Evolutionary conservation across 2,888 invertebrate genomes (phyloP).

Genomic region (Quadroppia sp.): DNA sequence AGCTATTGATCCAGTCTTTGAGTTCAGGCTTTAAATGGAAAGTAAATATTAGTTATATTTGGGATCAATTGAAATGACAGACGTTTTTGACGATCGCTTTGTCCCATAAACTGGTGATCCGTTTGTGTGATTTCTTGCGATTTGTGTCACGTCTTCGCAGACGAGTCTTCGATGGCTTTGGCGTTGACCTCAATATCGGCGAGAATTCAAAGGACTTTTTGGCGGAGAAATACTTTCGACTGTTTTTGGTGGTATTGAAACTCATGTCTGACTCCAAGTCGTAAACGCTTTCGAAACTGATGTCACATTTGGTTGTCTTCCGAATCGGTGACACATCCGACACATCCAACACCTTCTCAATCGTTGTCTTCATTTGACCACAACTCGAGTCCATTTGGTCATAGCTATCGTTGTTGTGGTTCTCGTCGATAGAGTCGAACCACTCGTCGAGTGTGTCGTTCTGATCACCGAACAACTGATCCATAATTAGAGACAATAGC

Average conservation of each 20-base stretch:
- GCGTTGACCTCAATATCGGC: neutral
- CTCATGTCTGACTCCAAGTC: neutral
- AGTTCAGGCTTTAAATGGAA: constrained; percentile 10
- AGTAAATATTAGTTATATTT: neutral
- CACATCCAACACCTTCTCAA: neutral
- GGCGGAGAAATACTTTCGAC: neutral
- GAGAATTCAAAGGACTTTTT: neutral
- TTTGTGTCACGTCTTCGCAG: neutral
- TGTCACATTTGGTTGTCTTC: neutral
- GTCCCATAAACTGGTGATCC: neutral
- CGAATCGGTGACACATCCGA: too few species aligned
- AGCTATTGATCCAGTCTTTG: constrained; percentile 13
- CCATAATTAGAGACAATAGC: neutral
- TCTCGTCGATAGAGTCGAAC: constrained; percentile 1
- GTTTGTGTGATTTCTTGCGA: neutral
- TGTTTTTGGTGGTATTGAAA: constrained; percentile 4
- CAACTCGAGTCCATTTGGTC: neutral
- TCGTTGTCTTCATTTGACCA: neutral
- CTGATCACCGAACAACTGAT: neutral
- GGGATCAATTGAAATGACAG: neutral
- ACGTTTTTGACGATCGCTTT: constrained; percentile 16
- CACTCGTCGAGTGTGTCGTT: neutral
- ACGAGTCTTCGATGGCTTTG: neutral
- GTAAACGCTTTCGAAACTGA: neutral
- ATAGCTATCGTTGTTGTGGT: neutral